Evolutionary conservation across 1,140 invertebrate genomes (phyloP).

Genomic region (Lanistes nyassanus): DNA sequence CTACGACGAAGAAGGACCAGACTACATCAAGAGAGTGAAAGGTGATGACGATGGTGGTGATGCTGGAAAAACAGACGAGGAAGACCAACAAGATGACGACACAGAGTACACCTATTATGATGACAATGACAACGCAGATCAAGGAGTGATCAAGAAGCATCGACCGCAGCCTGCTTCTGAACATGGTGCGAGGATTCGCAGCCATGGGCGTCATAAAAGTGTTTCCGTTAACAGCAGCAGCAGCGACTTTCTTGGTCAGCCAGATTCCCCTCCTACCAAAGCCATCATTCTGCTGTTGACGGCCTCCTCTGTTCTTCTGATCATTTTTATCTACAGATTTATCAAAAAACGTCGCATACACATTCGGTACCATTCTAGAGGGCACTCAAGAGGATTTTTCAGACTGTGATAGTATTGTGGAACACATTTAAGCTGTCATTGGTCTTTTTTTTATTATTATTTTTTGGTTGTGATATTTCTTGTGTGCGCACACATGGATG

Average conservation of each 20-base stretch:
- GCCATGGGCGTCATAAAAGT: neutral
- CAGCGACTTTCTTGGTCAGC: neutral
- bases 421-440: neutral
- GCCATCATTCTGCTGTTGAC: conserved; percentile 30
- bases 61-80: conserved; percentile 33
- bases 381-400: conserved; percentile 12
- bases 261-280: conserved; percentile 24
- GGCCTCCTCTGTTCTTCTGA: conserved; percentile 38
- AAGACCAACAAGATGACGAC: conserved; percentile 35
- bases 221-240: neutral
- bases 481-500: too few relatives aligned
- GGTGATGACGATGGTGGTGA: conserved; percentile 32
- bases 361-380: conserved; percentile 41
- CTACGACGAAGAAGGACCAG: conserved; percentile 18
- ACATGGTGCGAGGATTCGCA: neutral
- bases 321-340: conserved; percentile 53
- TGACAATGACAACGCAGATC: conserved; percentile 20
- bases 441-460: neutral
- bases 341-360: conserved; percentile 50
- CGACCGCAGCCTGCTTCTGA: conserved; percentile 10
- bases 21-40: conserved; percentile 24
- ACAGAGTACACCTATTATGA: conserved; percentile 39
- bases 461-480: too few relatives aligned
- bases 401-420: neutral
- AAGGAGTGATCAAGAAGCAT: conserved; percentile 25